Percentiles rank a stretch among this genome's conserved stretches.
Conservation (phyloP, 2,797 vertebrate species). For the Poeciliopsis infans region DNA sequence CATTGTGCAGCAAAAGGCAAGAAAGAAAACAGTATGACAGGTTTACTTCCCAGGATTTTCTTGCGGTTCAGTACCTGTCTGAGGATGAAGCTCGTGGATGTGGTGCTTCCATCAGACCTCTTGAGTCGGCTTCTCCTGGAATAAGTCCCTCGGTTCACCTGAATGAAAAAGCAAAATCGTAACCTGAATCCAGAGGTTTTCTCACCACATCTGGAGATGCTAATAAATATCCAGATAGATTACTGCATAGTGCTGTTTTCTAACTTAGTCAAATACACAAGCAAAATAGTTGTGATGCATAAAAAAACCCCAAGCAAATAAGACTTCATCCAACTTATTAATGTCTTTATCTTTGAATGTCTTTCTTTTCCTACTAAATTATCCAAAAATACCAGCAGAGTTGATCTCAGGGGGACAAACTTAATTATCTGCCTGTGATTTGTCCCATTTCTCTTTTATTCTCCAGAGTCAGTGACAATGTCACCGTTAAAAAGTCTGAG, state of each 20-base stretch:
- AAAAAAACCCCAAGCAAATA: not conserved
- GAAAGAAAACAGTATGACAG: not conserved
- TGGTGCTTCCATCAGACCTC: slow-evolving; percentile 95
- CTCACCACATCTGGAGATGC: not conserved
- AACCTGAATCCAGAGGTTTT: not conserved
- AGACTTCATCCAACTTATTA: slow-evolving; percentile 15
- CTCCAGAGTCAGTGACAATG: slow-evolving; percentile 74
- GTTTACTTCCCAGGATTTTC: not conserved
- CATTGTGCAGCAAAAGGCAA: not conserved
- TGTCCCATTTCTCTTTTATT: slow-evolving; percentile 72
- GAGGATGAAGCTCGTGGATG: slow-evolving; percentile 97
- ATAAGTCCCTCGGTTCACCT: slow-evolving; percentile 92
- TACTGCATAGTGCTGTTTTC: not conserved
- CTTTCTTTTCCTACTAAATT: slow-evolving; percentile 25
- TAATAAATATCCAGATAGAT: not conserved
- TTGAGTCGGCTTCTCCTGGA: slow-evolving; percentile 93
- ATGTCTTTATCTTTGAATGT: slow-evolving; percentile 14
- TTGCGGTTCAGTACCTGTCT: slow-evolving; percentile 84
- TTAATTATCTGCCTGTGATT: slow-evolving; percentile 81
- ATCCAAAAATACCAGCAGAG: slow-evolving; percentile 64
- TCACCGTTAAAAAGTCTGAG: slow-evolving; percentile 66
- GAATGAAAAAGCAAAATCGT: not conserved
- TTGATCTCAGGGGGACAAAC: slow-evolving; percentile 60
- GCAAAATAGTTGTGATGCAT: not conserved
- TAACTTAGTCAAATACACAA: slow-evolving; percentile 8